Evolutionary conservation across 92 coral and sea anemone species (phyloP).

Genomic region (Nematostella vectensis): DNA sequence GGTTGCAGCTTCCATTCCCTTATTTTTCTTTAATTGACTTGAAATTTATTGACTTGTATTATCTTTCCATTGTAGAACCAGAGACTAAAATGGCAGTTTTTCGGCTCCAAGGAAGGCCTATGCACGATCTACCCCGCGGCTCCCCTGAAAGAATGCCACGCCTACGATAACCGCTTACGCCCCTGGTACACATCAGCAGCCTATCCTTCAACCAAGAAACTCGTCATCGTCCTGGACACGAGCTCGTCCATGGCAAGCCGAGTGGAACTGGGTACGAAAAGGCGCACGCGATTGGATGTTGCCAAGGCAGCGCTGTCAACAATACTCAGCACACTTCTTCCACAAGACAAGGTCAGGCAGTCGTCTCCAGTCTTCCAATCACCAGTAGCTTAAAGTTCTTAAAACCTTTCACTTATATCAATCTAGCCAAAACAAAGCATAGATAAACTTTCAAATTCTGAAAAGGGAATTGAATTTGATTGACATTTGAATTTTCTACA

Average conservation of each 20-base stretch:
- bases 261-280: constrained; percentile 20
- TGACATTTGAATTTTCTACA: no score
- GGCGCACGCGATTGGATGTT: constrained; percentile 23
- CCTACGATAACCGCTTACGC: constrained; percentile 62
- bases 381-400: no score
- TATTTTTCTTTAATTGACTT: no score
- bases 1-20: no score
- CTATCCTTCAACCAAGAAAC: constrained; percentile 52
- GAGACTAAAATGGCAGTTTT: constrained; percentile 77
- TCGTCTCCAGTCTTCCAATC: no score
- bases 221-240: constrained; percentile 62
- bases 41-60: not conserved
- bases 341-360: constrained; percentile 69
- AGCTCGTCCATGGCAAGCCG: constrained; percentile 61
- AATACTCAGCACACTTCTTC: constrained; percentile 40
- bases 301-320: constrained; percentile 39
- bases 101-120: constrained; percentile 68
- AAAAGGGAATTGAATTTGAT: no score
- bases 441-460: no score
- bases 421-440: no score
- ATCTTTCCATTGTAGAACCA: constrained; percentile 16
- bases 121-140: constrained; percentile 37
- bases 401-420: no score
- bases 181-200: constrained; percentile 79
- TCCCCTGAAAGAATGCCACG: constrained; percentile 14